phyloP scores from a whole-genome alignment of 2,797 vertebrate species.

The Danio albolineatus region DNA sequence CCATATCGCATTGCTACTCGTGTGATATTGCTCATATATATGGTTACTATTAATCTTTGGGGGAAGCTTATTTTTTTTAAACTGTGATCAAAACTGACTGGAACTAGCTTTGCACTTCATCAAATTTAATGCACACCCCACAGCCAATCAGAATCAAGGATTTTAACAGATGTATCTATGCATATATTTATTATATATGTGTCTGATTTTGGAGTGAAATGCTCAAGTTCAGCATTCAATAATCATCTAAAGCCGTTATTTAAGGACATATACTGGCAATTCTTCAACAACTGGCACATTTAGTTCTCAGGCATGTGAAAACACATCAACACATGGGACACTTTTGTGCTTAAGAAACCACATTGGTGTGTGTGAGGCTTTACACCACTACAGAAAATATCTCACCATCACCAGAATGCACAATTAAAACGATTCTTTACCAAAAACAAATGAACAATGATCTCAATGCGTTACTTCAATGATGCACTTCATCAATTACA shows the following conservation, averaged over 20 bases:
- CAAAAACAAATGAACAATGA: not conserved
- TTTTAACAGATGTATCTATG: no score
- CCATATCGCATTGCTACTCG: no score
- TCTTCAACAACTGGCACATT: slow-evolving; percentile 37
- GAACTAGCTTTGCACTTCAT: no score
- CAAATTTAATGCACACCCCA: no score
- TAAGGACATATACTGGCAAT: slow-evolving; percentile 40
- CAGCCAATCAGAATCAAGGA: no score
- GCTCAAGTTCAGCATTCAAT: not conserved
- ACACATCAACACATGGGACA: slow-evolving; percentile 15
- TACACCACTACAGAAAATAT: slow-evolving; percentile 14
- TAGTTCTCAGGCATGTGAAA: slow-evolving; percentile 31
- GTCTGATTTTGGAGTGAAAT: slow-evolving; percentile 23
- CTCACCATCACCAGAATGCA: slow-evolving; percentile 20
- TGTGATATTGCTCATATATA: no score
- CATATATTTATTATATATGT: not conserved
- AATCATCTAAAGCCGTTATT: slow-evolving; percentile 3
- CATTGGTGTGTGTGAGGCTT: slow-evolving; percentile 12
- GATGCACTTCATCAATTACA: not conserved
- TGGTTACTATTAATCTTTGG: no score
- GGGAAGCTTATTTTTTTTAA: no score
- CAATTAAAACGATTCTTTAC: not conserved
- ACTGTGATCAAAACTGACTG: no score
- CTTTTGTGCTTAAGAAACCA: slow-evolving; percentile 45
- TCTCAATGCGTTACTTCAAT: not conserved